These are phyloP conservation scores for Syrista parreyssii DNA, from an alignment of 2,888 invertebrate species.

Conservation along the genomic window DNA sequence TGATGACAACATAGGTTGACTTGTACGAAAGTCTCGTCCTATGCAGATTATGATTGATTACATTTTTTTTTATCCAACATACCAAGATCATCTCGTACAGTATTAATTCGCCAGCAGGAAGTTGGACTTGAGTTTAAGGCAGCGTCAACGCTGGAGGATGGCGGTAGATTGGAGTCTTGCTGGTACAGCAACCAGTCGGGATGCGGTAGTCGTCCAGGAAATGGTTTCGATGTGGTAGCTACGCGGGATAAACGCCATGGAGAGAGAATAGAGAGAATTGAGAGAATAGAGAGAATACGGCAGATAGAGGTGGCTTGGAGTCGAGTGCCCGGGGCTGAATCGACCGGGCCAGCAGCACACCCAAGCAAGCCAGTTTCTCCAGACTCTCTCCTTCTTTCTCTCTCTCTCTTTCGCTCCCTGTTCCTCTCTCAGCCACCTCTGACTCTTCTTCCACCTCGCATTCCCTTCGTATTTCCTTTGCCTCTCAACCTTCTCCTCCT, in stretches of 20 bases:
- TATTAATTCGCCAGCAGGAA: too few relatives aligned
- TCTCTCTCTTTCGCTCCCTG: slow-evolving; percentile 16
- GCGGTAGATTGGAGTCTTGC: too few relatives aligned
- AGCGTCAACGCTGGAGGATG: too few relatives aligned
- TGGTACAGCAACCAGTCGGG: too few relatives aligned
- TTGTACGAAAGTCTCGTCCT: too few relatives aligned
- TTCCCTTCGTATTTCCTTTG: slow-evolving; percentile 11
- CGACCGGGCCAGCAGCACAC: slow-evolving; percentile 59
- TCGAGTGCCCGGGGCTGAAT: slow-evolving; percentile 65
- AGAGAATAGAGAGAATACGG: slow-evolving; percentile 58
- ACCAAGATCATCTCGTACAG: too few relatives aligned
- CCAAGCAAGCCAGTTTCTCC: slow-evolving; percentile 36
- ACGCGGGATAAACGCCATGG: neutral
- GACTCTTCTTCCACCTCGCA: slow-evolving; percentile 31
- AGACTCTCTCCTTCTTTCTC: slow-evolving; percentile 2
- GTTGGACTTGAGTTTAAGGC: too few relatives aligned
- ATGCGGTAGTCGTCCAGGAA: too few relatives aligned
- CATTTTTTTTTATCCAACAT: too few relatives aligned
- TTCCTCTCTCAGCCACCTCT: slow-evolving; percentile 33
- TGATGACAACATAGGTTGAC: too few relatives aligned
- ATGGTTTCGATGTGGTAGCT: too few relatives aligned
- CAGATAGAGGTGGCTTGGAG: slow-evolving; percentile 64
- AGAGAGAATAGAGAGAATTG: slow-evolving; percentile 44
- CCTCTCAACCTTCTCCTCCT: slow-evolving; percentile 21
- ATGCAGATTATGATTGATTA: too few relatives aligned